Conservation (phyloP, 1,140 invertebrate species). For the Agraylea sexmaculata region DNA sequence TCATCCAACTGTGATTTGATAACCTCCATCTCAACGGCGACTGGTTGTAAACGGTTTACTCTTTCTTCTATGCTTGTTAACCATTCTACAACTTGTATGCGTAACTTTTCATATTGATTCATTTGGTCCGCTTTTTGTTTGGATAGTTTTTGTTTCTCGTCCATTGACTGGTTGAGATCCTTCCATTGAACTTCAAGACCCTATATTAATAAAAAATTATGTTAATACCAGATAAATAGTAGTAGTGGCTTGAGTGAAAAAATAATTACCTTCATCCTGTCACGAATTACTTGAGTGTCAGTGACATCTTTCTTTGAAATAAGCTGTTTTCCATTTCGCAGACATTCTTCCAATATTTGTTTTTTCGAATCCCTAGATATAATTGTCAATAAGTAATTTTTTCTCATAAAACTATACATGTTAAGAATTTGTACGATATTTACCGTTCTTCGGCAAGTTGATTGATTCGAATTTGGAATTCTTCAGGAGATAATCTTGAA, state of each 20-base stretch:
- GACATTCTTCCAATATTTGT: slow-evolving; percentile 60
- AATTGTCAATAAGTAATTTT: too few species aligned
- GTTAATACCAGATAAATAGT: slow-evolving; percentile 3
- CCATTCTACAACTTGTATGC: slow-evolving; percentile 78
- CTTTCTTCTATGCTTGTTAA: slow-evolving; percentile 65
- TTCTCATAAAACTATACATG: too few species aligned
- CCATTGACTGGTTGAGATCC: slow-evolving; percentile 64
- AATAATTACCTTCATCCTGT: slow-evolving; percentile 60
- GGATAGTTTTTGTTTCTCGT: slow-evolving; percentile 72
- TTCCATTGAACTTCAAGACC: slow-evolving; percentile 79
- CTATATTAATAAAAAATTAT: slow-evolving; percentile 23
- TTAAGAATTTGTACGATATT: too few species aligned
- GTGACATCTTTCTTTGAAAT: slow-evolving; percentile 83
- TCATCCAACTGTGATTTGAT: slow-evolving; percentile 76
- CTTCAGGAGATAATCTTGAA: slow-evolving; percentile 52
- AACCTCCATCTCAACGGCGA: slow-evolving; percentile 77
- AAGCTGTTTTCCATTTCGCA: slow-evolving; percentile 68
- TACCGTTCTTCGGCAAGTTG: slow-evolving; percentile 36
- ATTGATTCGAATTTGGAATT: slow-evolving; percentile 52
- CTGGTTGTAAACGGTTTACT: slow-evolving; percentile 59
- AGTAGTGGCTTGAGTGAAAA: slow-evolving; percentile 2
- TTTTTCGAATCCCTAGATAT: slow-evolving; percentile 35
- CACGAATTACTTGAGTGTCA: slow-evolving; percentile 72
- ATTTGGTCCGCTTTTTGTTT: slow-evolving; percentile 73
- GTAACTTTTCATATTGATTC: slow-evolving; percentile 70